Evolutionary conservation across 2,113 vertebrate species (phyloP), one percentile per base, ranked within the genome.

Genomic region (Prunella himalayana): DNA sequence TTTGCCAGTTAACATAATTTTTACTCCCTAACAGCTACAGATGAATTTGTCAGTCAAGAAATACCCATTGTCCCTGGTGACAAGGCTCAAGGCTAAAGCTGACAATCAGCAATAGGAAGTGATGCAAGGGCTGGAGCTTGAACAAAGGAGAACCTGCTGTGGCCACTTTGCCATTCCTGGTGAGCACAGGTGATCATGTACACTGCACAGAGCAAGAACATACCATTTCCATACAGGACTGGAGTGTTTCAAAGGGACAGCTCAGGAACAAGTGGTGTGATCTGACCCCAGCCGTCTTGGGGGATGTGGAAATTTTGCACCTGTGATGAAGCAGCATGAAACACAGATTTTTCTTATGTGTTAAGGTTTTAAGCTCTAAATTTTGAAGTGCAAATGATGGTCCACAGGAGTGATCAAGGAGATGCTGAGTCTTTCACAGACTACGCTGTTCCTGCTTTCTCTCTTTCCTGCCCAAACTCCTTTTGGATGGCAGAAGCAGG

Each of bases 201-300:
- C 37, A 15, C 14, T 39, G 28, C 50, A 45, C 15, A 79, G 24
- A 61, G 20, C 24, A 20, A 8, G 35, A 10, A 50, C 4, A 7
- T 3, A 15, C 8, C 1, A 0, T 10, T 81, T 45, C 35, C n/a
- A 9, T 21, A 23, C 2, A 25, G 33, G 17, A 59, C 0, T 27
- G 47, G 31, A 60, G 39, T 2, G 22, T n/a, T 86, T 50, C 33
- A 17, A 10, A 61, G 1, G 33, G 25, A 39, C 35, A 59, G 30
- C 45, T 80, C 37, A 47, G 23, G 15, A 82, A 10, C 9, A 65
- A 65, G 53, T 9, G 27, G 4, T 24, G 35, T 1, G 1, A 79
- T 27, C 39, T 54, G 42, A 86, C 31, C 35, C 15, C 3, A 3
- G 6, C 27, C 14, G 3, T 3, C 64, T 9, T 35, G 42, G 21